phyloP scores from a whole-genome alignment of 2,888 invertebrate species.

The Drosophila lutescens region DNA sequence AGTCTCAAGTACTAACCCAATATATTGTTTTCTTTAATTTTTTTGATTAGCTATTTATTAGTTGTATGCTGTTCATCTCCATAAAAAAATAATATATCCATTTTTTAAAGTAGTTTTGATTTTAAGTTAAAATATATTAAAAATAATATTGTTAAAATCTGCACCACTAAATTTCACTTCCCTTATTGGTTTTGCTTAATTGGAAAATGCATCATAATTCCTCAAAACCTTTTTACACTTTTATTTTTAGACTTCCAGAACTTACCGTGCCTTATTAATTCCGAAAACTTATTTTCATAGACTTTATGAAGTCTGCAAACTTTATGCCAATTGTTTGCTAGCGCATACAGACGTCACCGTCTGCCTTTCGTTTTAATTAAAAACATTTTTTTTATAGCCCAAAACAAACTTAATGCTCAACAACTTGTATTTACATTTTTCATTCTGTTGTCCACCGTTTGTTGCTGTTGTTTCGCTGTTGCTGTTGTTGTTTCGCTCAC shows the following conservation, averaged over 20 bases:
- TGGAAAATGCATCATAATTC: background rate
- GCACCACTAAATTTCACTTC: too few relatives aligned
- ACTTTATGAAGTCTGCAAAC: constrained; percentile 18
- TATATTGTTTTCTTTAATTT: too few relatives aligned
- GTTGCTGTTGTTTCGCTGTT: background rate
- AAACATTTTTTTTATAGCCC: constrained; percentile 25
- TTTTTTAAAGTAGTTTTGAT: too few relatives aligned
- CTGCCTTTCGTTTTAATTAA: constrained; percentile 31
- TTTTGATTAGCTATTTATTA: too few relatives aligned
- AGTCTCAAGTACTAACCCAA: too few relatives aligned
- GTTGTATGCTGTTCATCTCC: too few relatives aligned
- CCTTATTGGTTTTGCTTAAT: background rate
- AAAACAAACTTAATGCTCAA: constrained; percentile 35
- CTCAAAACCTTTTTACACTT: background rate
- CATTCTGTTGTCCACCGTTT: constrained; percentile 28
- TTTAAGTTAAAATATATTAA: too few relatives aligned
- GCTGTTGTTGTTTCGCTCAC: constrained; percentile 8
- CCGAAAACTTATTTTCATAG: constrained; percentile 3
- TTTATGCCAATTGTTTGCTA: constrained; percentile 13
- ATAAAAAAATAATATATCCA: too few relatives aligned
- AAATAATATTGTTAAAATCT: too few relatives aligned
- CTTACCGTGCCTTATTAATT: constrained; percentile 4
- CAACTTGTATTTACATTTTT: constrained; percentile 46
- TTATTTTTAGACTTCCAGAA: constrained; percentile 1
- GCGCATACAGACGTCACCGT: constrained; percentile 4